Evolutionary conservation across 2,797 vertebrate genomes (phyloP), one percentile per base, ranked within the genome.

Genomic region (Silurus aristotelis): DNA sequence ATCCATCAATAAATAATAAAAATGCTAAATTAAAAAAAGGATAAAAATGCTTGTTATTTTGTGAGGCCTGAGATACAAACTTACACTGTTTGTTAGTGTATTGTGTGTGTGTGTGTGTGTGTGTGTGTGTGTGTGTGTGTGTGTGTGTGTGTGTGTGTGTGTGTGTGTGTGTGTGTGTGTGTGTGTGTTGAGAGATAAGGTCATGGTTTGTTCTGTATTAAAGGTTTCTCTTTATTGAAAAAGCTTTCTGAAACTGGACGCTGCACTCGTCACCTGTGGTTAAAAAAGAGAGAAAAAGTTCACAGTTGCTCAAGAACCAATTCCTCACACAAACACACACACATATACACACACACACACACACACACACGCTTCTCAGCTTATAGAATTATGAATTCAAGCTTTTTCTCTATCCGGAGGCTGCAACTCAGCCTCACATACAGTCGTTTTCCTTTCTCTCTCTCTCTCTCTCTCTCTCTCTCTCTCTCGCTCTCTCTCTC

Each of bases 341-440:
- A 31, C 0, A 31, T 1, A 31, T 2, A 31, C 31, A 31, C 31
- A 31, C 31, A 31, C 31, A 31, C 31, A 31, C 31, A 31, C 31
- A 31, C 31, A 31, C 31, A 31, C 31, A 31, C 31, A 31, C 31
- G 19, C 63, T 82, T 61, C n/a, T 63, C 78, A 85, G 80, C 82
- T 80, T 87, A 83, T 75, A 88, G 84, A 89, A 89, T 90, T 87
- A 88, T 90, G 87, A 85, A 90, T 85, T 84, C 60, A n/a, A 79
- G 70, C 79, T 43, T 88, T 82, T 81, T 82, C 64, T 86, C 78
- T 72, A 82, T 83, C 66, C 84, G 22, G n/a, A 46, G 17, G 22
- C 79, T 71, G 15, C 80, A 7, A 55, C 48, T 22, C 64, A 67
- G 31, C 31, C 31, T 2, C 3, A 31, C 31, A 31, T 31, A 31